These are phyloP conservation scores for Saccostrea glomerata DNA, from an alignment of 1,140 invertebrate genomes.

Conservation along the genomic window DNA sequence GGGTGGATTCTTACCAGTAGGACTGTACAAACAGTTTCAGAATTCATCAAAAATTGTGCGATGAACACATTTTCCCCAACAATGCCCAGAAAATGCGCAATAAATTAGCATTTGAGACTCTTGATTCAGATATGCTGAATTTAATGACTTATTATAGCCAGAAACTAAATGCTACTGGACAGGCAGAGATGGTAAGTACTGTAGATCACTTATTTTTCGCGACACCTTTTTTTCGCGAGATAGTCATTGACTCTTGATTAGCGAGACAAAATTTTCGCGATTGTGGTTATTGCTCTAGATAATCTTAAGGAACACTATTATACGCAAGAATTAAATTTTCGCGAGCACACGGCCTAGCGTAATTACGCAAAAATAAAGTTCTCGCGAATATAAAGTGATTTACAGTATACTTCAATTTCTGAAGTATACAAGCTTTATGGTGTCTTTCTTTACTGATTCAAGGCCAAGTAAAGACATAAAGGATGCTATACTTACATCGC, in stretches of 20 bases:
- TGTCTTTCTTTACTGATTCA: conserved; percentile 36
- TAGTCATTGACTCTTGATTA: too few relatives aligned
- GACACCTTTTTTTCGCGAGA: too few relatives aligned
- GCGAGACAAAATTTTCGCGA: too few relatives aligned
- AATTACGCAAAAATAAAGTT: too few relatives aligned
- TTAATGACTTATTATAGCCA: conserved; percentile 33
- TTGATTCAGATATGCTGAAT: conserved; percentile 47
- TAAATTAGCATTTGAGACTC: conserved; percentile 40
- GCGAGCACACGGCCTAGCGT: too few relatives aligned
- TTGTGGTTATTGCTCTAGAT: too few relatives aligned
- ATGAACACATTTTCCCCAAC: conserved; percentile 46
- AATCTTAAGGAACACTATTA: too few relatives aligned
- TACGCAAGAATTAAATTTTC: too few relatives aligned
- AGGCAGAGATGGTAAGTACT: too few relatives aligned
- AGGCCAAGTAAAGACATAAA: too few relatives aligned
- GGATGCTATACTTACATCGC: conserved; percentile 16
- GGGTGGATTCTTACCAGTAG: conserved; percentile 40
- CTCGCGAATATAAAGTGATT: too few relatives aligned
- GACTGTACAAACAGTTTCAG: conserved; percentile 16
- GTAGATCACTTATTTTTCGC: too few relatives aligned
- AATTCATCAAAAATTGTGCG: conserved; percentile 38
- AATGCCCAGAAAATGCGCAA: conserved; percentile 51
- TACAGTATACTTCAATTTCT: conserved; percentile 43
- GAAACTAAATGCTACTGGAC: not conserved
- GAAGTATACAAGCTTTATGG: conserved; percentile 26